A percentile compares a stretch with the other conserved stretches of the same genome.
These are phyloP conservation scores for Trachops cirrhosus DNA, from an alignment of 2,797 vertebrate species.

Conservation along the genomic window DNA sequence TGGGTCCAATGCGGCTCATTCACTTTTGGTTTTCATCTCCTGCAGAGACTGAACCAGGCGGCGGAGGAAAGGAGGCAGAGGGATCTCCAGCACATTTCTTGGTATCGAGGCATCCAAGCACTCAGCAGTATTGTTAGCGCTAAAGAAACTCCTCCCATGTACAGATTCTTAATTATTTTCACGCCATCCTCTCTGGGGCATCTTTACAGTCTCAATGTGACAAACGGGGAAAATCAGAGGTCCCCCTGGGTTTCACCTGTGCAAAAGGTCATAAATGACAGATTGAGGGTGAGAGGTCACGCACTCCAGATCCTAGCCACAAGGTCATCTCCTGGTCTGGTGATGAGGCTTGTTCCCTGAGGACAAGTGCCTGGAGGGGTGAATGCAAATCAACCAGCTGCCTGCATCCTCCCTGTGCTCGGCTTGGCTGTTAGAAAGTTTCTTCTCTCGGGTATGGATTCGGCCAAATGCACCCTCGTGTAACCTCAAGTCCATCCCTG, in stretches of 20 bases:
- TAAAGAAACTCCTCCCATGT: not conserved
- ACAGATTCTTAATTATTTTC: not conserved
- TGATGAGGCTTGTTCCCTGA: not conserved
- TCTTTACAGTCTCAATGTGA: not conserved
- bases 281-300: not conserved
- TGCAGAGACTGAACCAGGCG: not conserved
- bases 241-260: not conserved
- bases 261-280: not conserved
- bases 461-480: not conserved
- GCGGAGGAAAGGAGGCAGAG: not conserved
- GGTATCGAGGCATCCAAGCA: not conserved
- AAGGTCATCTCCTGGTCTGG: not conserved
- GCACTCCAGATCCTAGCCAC: not conserved
- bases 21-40: not conserved
- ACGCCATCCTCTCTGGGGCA: not conserved
- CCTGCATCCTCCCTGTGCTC: not conserved
- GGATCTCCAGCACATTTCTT: not conserved
- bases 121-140: not conserved
- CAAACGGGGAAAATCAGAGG: not conserved
- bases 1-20: not conserved
- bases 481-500: not conserved
- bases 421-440: too few relatives aligned
- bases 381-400: not conserved
- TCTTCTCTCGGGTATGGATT: not conserved
- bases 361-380: fast-evolving